Conservation (phyloP, 1,140 invertebrate genomes). For the Phthorimaea operculella region DNA sequence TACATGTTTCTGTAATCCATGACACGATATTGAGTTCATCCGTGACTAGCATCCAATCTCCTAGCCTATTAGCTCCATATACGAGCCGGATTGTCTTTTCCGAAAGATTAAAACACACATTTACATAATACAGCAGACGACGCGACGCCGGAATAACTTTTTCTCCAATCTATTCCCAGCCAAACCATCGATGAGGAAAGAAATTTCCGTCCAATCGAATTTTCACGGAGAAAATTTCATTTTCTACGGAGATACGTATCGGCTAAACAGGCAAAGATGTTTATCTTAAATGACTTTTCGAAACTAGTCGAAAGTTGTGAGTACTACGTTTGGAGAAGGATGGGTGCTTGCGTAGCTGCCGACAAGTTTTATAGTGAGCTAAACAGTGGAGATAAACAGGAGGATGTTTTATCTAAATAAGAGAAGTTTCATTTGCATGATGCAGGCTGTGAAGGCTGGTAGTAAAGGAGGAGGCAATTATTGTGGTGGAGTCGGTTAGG, state of each 20-base stretch:
- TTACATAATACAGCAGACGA: constrained; percentile 45
- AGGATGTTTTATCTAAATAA: constrained; percentile 1
- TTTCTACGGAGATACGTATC: neutral
- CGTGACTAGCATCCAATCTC: constrained; percentile 49
- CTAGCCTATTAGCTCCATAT: constrained; percentile 27
- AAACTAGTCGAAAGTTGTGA: neutral
- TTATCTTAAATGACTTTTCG: neutral
- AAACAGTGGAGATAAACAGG: neutral
- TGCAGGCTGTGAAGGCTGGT: constrained; percentile 16
- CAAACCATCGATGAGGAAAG: neutral
- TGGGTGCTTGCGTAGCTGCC: neutral
- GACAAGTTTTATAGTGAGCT: neutral
- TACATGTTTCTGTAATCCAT: constrained; percentile 51
- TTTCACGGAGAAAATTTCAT: constrained; percentile 1
- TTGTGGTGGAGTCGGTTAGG: constrained; percentile 19
- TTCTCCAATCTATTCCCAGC: neutral
- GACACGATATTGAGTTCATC: constrained; percentile 40
- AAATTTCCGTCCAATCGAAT: constrained; percentile 8
- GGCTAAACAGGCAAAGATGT: neutral
- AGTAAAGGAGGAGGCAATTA: constrained; percentile 41
- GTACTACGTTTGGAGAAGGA: no score
- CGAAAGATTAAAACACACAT: constrained; percentile 40
- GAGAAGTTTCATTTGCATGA: constrained; percentile 15
- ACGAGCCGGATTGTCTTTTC: constrained; percentile 21
- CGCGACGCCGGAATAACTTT: constrained; percentile 25